These are phyloP conservation scores for Melipona beecheii DNA, from an alignment of 2,888 invertebrate genomes.

Conservation along the genomic window DNA sequence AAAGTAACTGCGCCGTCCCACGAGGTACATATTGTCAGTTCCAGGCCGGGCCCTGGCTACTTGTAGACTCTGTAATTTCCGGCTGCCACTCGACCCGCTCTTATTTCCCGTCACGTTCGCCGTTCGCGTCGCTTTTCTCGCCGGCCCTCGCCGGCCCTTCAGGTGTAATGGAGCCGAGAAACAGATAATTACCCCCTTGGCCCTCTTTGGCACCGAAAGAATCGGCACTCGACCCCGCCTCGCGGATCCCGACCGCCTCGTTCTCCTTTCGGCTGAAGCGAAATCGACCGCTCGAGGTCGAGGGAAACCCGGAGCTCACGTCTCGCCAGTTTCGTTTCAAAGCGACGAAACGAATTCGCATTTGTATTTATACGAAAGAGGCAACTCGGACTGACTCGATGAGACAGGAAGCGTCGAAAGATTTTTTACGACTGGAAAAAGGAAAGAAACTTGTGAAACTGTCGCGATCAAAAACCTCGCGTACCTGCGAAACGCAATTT, in stretches of 20 bases:
- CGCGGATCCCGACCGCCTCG: not conserved
- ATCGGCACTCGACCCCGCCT: constrained; percentile 6
- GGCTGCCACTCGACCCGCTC: constrained; percentile 81
- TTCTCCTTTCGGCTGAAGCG: not conserved
- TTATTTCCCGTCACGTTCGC: constrained; percentile 83
- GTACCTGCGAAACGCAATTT: not conserved
- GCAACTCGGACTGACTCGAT: too few relatives aligned
- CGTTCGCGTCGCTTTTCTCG: constrained; percentile 65
- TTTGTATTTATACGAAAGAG: too few relatives aligned
- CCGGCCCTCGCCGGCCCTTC: constrained; percentile 62
- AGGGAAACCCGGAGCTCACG: too few relatives aligned
- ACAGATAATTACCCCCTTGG: constrained; percentile 80
- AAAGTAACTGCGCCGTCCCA: constrained; percentile 29
- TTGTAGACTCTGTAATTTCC: constrained; percentile 82
- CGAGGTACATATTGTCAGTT: constrained; percentile 70
- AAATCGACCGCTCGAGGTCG: not conserved
- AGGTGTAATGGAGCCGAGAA: constrained; percentile 80
- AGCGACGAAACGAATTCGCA: too few relatives aligned
- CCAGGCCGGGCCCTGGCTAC: constrained; percentile 64
- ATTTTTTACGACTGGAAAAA: not conserved
- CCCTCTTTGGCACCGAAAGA: constrained; percentile 43
- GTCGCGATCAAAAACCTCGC: not conserved
- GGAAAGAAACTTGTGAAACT: not conserved
- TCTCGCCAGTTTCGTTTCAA: too few relatives aligned
- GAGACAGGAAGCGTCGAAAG: not conserved